A percentile compares a stretch with the other conserved stretches of the same genome.
These are phyloP conservation scores for Campoplex nolae DNA, from an alignment of 2,888 invertebrate genomes.

Conservation along the genomic window DNA sequence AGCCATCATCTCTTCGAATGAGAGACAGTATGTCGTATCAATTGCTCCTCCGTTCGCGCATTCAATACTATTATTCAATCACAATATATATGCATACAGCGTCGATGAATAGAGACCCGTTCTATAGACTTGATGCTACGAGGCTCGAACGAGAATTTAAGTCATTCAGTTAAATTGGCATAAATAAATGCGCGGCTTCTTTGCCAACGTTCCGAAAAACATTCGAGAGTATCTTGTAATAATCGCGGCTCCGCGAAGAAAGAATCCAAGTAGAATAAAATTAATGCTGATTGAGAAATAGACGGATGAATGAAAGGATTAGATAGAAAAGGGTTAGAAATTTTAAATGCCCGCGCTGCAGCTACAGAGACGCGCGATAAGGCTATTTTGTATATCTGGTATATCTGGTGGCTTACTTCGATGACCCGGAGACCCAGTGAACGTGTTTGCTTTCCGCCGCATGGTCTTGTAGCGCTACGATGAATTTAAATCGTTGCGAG, in stretches of 20 bases:
- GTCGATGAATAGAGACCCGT: no score
- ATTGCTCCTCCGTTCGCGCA: neutral
- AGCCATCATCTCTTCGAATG: conserved; percentile 73
- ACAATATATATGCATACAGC: neutral
- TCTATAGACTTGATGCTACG: neutral
- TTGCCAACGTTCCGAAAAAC: neutral
- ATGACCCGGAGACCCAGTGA: conserved; percentile 83
- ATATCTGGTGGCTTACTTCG: conserved; percentile 78
- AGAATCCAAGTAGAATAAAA: neutral
- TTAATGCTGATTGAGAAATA: neutral
- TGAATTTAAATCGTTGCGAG: conserved; percentile 76
- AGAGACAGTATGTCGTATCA: conserved; percentile 13
- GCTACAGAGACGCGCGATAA: neutral
- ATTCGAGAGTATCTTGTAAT: neutral
- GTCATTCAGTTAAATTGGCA: neutral
- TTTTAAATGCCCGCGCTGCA: neutral
- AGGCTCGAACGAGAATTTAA: neutral
- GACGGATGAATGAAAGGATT: neutral
- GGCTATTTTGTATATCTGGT: neutral
- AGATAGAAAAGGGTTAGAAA: neutral
- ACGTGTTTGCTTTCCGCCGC: conserved; percentile 64
- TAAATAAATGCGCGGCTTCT: neutral
- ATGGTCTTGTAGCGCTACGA: conserved; percentile 66
- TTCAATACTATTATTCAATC: conserved; percentile 55
- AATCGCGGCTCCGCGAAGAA: neutral